A percentile compares a stretch with the other conserved stretches of the same genome.
phyloP scores from a whole-genome alignment of 2,888 invertebrate genomes.

The Himalopsyche japonica region DNA sequence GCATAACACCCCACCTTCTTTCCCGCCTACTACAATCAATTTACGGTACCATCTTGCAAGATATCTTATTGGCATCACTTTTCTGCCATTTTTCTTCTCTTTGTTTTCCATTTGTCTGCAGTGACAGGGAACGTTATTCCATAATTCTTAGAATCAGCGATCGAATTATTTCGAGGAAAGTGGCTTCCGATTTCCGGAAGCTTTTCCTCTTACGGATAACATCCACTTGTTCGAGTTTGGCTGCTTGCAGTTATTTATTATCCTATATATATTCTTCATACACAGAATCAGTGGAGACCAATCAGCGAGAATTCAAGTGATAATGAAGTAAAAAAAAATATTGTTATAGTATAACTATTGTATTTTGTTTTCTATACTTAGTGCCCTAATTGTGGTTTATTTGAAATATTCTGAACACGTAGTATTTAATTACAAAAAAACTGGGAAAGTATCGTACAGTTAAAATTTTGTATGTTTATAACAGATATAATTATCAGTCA shows the following conservation, averaged over 20 bases:
- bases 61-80: neutral
- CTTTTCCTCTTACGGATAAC: neutral
- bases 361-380: too few relatives aligned
- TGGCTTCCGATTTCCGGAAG: neutral
- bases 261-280: neutral
- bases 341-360: too few relatives aligned
- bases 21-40: neutral
- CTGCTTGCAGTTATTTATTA: neutral
- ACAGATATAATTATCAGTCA: too few relatives aligned
- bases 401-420: too few relatives aligned
- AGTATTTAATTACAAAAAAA: too few relatives aligned
- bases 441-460: too few relatives aligned
- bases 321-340: too few relatives aligned
- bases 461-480: too few relatives aligned
- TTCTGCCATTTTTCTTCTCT: neutral
- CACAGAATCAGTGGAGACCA: neutral
- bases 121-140: neutral
- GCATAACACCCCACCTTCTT: too few relatives aligned
- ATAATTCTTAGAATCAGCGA: neutral
- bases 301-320: neutral
- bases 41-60: neutral
- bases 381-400: too few relatives aligned
- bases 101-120: neutral
- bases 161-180: neutral
- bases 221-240: neutral